Evolutionary conservation across 2,888 invertebrate species (phyloP).

Genomic region (Calliopum simillimum): DNA sequence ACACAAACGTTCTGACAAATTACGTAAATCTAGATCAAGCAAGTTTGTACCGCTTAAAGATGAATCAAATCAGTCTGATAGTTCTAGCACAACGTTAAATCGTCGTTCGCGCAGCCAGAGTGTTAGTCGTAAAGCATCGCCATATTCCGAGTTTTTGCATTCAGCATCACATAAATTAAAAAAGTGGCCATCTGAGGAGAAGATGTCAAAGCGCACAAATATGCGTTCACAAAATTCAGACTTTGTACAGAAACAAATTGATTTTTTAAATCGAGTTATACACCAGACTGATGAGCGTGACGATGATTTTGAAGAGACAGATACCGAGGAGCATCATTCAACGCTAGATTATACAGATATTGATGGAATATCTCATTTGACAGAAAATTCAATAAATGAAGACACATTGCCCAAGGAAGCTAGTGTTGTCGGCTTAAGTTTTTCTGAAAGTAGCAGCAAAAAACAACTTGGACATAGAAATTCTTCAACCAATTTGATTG

Average conservation of each 20-base stretch:
- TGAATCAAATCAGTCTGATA: conserved; percentile 38
- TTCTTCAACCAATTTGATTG: background rate
- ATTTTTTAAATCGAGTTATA: conserved; percentile 71
- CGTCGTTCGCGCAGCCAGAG: conserved; percentile 62
- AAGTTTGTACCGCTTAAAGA: conserved; percentile 49
- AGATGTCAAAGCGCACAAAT: conserved; percentile 65
- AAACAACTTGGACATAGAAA: background rate
- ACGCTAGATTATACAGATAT: conserved; percentile 40
- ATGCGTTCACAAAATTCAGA: conserved; percentile 76
- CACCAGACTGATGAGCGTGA: conserved; percentile 40
- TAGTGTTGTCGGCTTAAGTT: background rate
- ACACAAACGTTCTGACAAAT: conserved; percentile 35
- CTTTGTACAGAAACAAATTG: conserved; percentile 73
- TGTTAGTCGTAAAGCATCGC: conserved; percentile 43
- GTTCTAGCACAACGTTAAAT: conserved; percentile 19
- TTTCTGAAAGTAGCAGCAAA: conserved; percentile 9
- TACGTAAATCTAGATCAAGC: conserved; percentile 35
- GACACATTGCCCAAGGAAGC: background rate
- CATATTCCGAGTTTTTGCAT: conserved; percentile 5
- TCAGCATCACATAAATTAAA: conserved; percentile 31
- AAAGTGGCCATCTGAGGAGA: conserved; percentile 54
- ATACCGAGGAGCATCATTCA: conserved; percentile 42
- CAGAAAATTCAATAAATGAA: conserved; percentile 23
- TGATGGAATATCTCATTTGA: background rate
- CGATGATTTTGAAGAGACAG: conserved; percentile 18